phyloP scores from a whole-genome alignment of 2,888 invertebrate genomes.

The Plemyria rubiginata region DNA sequence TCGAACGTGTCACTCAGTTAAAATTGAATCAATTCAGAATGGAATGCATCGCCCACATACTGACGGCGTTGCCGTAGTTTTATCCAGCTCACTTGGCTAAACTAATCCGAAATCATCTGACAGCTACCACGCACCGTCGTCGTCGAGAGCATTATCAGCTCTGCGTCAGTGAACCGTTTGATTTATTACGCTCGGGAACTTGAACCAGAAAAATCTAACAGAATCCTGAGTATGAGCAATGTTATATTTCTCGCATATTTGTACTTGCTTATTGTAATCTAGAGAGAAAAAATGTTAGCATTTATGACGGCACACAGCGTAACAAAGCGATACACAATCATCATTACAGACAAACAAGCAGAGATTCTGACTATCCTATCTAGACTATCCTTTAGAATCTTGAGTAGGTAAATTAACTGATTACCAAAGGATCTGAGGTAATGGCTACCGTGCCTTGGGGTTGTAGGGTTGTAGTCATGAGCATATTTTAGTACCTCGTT shows the following conservation, averaged over 20 bases:
- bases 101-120: constrained; percentile 40
- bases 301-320: too few species aligned
- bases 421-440: too few species aligned
- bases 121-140: constrained; percentile 32
- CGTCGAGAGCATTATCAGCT: constrained; percentile 35
- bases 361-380: too few species aligned
- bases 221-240: constrained; percentile 6
- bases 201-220: constrained; percentile 30
- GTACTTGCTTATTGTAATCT: background rate
- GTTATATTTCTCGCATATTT: background rate
- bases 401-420: too few species aligned
- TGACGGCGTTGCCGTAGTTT: constrained; percentile 39
- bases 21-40: constrained; percentile 41
- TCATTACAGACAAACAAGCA: too few species aligned
- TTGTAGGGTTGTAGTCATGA: background rate
- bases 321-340: too few species aligned
- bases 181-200: constrained; percentile 37
- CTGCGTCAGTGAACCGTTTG: constrained; percentile 37
- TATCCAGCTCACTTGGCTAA: constrained; percentile 42
- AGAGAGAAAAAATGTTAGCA: too few species aligned
- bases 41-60: constrained; percentile 43
- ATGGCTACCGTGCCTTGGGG: background rate
- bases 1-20: constrained; percentile 31
- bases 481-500: background rate
- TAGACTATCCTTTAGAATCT: too few species aligned